A percentile compares a stretch with the other conserved stretches of the same genome.
Evolutionary conservation across 2,888 invertebrate species (phyloP).

Genomic region (Cabera pusaria): DNA sequence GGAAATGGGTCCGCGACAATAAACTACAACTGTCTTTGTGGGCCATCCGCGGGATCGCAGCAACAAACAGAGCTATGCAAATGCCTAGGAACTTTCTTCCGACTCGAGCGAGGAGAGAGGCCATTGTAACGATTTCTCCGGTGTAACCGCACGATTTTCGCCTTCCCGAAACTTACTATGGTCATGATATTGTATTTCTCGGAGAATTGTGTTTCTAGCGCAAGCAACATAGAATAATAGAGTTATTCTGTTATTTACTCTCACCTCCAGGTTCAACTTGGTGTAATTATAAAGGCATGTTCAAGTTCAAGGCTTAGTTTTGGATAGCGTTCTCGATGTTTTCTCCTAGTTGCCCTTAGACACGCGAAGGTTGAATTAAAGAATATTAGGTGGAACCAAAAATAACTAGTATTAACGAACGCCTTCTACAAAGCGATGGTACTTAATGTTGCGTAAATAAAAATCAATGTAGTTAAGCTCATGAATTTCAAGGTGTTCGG

Average conservation of each 20-base stretch:
- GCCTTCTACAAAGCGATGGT: too few relatives aligned
- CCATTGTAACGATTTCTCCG: slow-evolving; percentile 75
- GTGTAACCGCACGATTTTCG: slow-evolving; percentile 50
- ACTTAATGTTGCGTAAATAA: not conserved
- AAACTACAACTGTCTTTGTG: slow-evolving; percentile 76
- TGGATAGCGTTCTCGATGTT: not conserved
- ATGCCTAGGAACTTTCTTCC: slow-evolving; percentile 79
- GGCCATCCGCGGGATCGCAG: slow-evolving; percentile 68
- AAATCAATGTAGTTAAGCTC: not conserved
- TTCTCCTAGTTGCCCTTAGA: not conserved
- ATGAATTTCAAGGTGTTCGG: too few relatives aligned
- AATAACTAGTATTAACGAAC: not conserved
- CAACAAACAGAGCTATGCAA: slow-evolving; percentile 66
- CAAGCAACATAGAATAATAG: slow-evolving; percentile 23
- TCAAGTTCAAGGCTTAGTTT: slow-evolving; percentile 9
- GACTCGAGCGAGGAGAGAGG: slow-evolving; percentile 58
- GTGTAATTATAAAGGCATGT: slow-evolving; percentile 7
- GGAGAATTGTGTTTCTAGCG: slow-evolving; percentile 30
- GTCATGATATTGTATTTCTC: slow-evolving; percentile 32
- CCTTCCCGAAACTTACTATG: slow-evolving; percentile 46
- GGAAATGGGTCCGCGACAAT: slow-evolving; percentile 77
- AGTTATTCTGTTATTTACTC: slow-evolving; percentile 21
- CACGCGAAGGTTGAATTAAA: slow-evolving; percentile 4
- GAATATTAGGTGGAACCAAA: slow-evolving; percentile 1
- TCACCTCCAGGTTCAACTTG: slow-evolving; percentile 8